Percentiles rank a stretch among this genome's conserved stretches.
Evolutionary conservation across 37 sponge, comb jelly and placozoan genomes (phyloP).

Genomic region (Ephydatia muelleri): DNA sequence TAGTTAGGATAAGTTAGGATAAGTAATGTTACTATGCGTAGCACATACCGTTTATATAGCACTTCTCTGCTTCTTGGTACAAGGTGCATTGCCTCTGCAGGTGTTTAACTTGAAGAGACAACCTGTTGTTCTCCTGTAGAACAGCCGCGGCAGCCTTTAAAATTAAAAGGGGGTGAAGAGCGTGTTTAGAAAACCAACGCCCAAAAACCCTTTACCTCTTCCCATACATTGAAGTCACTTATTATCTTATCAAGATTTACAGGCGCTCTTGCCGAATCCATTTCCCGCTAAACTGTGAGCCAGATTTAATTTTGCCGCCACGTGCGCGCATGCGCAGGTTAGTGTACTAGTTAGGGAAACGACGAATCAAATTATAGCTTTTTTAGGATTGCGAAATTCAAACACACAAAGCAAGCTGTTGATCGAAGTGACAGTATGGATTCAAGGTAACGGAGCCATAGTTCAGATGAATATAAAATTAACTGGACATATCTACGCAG

Average conservation of each 20-base stretch:
- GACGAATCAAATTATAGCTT: constrained; percentile 9
- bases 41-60: neutral
- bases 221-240: constrained; percentile 35
- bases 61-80: constrained; percentile 9
- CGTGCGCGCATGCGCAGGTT: neutral
- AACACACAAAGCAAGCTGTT: neutral
- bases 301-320: neutral
- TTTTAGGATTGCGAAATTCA: constrained; percentile 12
- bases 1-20: neutral
- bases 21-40: neutral
- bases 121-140: constrained; percentile 26
- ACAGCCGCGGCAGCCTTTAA: constrained; percentile 16
- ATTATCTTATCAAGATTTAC: constrained; percentile 43
- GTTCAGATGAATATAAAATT: neutral
- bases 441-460: neutral
- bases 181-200: neutral
- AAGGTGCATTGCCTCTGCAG: constrained; percentile 18
- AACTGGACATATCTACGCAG: neutral
- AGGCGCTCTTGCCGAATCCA: neutral
- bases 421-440: neutral
- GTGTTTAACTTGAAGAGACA: constrained; percentile 32
- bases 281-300: neutral
- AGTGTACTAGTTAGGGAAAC: neutral
- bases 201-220: constrained; percentile 15
- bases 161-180: neutral